phyloP scores from a whole-genome alignment of 2,888 invertebrate genomes.

The Pyrocoelia pectoralis region DNA sequence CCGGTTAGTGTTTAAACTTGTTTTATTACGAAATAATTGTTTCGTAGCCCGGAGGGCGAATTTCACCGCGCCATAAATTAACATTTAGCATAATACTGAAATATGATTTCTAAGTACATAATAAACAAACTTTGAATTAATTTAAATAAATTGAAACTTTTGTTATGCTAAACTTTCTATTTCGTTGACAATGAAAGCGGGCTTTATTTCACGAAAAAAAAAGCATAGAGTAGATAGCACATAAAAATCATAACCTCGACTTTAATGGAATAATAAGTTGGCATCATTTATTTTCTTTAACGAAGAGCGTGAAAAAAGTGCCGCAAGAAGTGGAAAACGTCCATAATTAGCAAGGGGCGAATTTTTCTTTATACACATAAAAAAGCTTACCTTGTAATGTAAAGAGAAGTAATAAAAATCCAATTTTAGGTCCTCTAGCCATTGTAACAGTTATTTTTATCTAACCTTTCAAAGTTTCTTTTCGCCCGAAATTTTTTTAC shows the following conservation, averaged over 20 bases:
- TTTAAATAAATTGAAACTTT: background rate
- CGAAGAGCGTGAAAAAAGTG: background rate
- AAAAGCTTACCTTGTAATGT: conserved; percentile 26
- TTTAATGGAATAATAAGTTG: conserved; percentile 14
- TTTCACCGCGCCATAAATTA: background rate
- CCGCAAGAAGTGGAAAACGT: background rate
- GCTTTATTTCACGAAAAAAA: background rate
- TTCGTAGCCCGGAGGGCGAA: background rate
- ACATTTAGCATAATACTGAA: background rate
- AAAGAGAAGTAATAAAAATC: conserved; percentile 22
- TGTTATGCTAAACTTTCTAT: background rate
- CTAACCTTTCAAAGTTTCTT: background rate
- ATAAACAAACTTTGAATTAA: conserved; percentile 1
- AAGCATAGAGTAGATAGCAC: background rate
- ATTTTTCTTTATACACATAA: background rate
- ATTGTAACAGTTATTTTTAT: background rate
- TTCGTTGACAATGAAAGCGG: background rate
- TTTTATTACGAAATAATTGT: no score
- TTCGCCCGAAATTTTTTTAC: background rate
- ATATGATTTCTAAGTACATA: background rate
- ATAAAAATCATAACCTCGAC: background rate
- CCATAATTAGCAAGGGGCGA: background rate
- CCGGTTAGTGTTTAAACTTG: no score
- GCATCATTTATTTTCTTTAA: conserved; percentile 20
- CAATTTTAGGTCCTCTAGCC: conserved; percentile 14